Base-by-base conservation (phyloP, 1,140 invertebrate genomes). In the Halesus radiatus region DNA sequence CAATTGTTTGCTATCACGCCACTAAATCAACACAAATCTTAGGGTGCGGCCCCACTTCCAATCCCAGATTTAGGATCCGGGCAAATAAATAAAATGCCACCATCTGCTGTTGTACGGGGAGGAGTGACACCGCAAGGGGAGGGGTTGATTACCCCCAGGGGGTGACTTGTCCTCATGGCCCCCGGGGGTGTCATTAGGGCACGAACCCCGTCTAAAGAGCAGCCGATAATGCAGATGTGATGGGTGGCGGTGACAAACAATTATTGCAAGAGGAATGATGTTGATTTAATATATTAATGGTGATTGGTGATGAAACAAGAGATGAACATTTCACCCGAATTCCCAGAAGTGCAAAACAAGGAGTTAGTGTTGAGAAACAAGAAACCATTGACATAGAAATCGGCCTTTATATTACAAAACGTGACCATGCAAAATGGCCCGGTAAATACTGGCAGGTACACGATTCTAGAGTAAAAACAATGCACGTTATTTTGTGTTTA, bases 41-140 rank as follows among this genome's bases (percentile, higher is more conserved):
- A 76, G 78, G 74, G 81, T 18, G 78, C 73, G 32, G 56, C 50
- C 20, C 16, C 32, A 16, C 52, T 72, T 58, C 52, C 76, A 29
- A 68, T 18, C 18, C 23, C 75, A 58, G 80, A 77, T 72, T 81
- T n/a, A n/a, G n/a, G n/a, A n/a, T 77, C 64, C 73, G 74, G 32
- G 81, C 78, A 82, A 80, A 82, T 82, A 82, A 82, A 82, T 82
- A 82, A 82, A 82, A 80, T 66, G 78, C 50, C 78, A 77, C 74
- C 81, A 79, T 82, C 81, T 79, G 81, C 37, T 58, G 15, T 20
- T 66, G 53, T 45, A 68, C 53, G 32, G 62, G 3, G 32, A 23
- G 76, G n/a, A 50, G 32, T 22, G 7, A 6, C 2, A 66, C 32
- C 18, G n/a, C 18, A 29, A 16, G 23, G 23, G 66, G 23, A 60